A percentile compares a stretch with the other conserved stretches of the same genome.
These are phyloP conservation scores for Microhierax caerulescens DNA, from an alignment of 2,797 vertebrate species.

Conservation along the genomic window DNA sequence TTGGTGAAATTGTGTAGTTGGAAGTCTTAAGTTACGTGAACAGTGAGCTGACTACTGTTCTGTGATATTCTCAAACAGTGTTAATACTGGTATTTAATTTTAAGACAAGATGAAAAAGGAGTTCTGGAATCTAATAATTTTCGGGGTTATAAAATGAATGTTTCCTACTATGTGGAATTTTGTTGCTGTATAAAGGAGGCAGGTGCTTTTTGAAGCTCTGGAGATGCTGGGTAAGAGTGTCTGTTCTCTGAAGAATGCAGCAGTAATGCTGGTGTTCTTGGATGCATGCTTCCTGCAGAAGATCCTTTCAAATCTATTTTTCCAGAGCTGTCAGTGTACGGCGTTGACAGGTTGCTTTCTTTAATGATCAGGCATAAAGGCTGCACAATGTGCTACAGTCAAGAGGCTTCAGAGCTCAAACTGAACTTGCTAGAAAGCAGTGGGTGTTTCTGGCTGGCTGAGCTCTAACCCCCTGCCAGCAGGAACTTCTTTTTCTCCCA, in stretches of 20 bases:
- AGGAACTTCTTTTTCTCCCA: background rate
- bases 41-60: background rate
- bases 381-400: background rate
- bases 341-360: background rate
- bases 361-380: background rate
- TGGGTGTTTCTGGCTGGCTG: background rate
- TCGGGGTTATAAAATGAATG: background rate
- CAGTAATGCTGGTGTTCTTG: background rate
- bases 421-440: background rate
- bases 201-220: background rate
- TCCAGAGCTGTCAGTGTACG: background rate
- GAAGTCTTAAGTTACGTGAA: background rate
- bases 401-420: background rate
- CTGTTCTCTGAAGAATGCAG: background rate
- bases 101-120: background rate
- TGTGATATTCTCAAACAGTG: background rate
- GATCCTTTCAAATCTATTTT: background rate
- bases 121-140: background rate
- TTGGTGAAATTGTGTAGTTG: background rate
- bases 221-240: background rate
- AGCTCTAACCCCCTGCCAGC: background rate
- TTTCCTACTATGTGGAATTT: background rate
- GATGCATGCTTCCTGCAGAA: background rate
- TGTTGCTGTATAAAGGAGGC: background rate
- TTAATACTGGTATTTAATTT: background rate